phyloP scores from a whole-genome alignment of 2,113 vertebrate genomes.

The Centropristis striata region DNA sequence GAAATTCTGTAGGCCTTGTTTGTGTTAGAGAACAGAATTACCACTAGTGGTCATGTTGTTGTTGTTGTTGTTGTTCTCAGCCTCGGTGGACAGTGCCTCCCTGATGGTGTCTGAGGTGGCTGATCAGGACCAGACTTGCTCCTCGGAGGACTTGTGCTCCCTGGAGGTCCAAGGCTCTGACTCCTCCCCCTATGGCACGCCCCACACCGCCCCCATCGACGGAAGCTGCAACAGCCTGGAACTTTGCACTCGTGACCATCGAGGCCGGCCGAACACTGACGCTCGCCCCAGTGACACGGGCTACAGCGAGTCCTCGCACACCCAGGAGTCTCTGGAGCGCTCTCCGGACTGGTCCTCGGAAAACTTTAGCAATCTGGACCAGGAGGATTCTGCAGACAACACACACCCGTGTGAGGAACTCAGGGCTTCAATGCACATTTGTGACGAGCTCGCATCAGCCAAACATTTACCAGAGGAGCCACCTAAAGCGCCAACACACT shows the following conservation, averaged over 20 bases:
- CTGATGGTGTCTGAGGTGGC: constrained; percentile 88
- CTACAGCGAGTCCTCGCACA: constrained; percentile 80
- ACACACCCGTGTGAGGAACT: constrained; percentile 70
- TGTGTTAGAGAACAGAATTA: no score
- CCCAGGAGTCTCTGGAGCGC: constrained; percentile 82
- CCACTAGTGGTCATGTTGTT: neutral
- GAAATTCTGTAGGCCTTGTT: no score
- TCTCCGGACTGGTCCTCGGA: constrained; percentile 86
- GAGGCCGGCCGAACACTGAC: constrained; percentile 66
- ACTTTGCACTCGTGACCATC: constrained; percentile 73
- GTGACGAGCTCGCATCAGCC: constrained; percentile 81
- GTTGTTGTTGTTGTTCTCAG: constrained; percentile 65
- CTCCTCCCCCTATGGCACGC: constrained; percentile 84
- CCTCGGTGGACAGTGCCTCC: constrained; percentile 89
- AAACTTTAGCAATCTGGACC: constrained; percentile 84
- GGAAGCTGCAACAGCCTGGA: constrained; percentile 86
- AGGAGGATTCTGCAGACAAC: constrained; percentile 80
- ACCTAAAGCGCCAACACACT: constrained; percentile 68
- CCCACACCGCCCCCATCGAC: constrained; percentile 73
- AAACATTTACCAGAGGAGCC: constrained; percentile 79
- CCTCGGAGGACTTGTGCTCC: constrained; percentile 91
- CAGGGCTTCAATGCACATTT: constrained; percentile 71
- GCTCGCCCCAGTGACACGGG: constrained; percentile 76
- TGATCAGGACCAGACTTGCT: constrained; percentile 87
- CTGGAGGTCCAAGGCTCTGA: constrained; percentile 90